phyloP scores from a whole-genome alignment of 2,113 vertebrate genomes.

The Pitta sordida region DNA sequence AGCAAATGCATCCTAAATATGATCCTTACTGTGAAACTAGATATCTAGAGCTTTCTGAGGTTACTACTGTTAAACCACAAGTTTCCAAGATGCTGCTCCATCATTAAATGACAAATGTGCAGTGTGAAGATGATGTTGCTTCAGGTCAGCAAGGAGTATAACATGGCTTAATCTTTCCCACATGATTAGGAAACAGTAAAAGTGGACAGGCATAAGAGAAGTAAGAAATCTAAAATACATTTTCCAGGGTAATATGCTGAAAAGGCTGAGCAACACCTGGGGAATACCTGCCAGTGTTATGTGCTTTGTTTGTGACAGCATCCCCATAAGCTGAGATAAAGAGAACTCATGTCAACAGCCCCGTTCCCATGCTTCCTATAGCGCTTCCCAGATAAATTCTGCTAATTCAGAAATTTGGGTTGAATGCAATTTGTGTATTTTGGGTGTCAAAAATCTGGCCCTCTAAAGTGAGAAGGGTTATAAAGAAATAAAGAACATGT shows the following conservation, averaged over 20 bases:
- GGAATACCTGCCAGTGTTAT: not conserved
- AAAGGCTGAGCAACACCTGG: not conserved
- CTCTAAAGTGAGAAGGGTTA: not conserved
- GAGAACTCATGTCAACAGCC: not conserved
- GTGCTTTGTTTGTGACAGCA: rapidly evolving
- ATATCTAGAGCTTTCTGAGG: not conserved
- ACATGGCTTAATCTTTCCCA: not conserved
- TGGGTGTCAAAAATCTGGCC: not conserved
- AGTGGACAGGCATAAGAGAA: not conserved
- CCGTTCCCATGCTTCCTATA: rapidly evolving
- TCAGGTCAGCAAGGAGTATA: not conserved
- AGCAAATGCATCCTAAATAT: not conserved
- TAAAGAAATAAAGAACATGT: not conserved
- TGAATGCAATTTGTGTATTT: not conserved
- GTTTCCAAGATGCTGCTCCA: not conserved
- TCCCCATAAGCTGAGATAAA: not conserved
- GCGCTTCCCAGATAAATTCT: not conserved
- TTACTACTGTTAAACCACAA: not conserved
- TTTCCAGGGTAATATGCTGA: not conserved
- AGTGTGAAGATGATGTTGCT: not conserved
- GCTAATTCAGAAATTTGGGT: not conserved
- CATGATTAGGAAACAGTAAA: not conserved
- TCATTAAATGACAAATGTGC: not conserved
- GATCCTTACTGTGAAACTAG: not conserved
- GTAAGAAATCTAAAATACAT: not conserved